Evolutionary conservation across 2,797 vertebrate genomes (phyloP), one percentile per base, ranked within the genome.

Genomic region (Okamejei kenojei): DNA sequence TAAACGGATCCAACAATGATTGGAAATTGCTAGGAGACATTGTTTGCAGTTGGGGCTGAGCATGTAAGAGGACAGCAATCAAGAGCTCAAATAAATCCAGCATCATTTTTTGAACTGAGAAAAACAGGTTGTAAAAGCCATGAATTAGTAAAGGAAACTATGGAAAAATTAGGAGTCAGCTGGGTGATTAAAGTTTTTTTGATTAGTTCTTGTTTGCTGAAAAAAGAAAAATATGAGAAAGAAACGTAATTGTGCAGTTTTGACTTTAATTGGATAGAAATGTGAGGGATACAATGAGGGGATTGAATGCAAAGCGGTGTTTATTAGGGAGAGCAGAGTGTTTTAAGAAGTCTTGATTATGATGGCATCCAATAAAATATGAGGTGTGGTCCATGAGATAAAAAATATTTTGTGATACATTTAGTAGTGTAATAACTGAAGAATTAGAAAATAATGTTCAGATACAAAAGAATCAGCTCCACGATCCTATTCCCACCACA

Each of bases 1-100:
- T 65, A 65, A 88, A 32, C 61, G 32, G 29, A 88, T 88, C 84
- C 84, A 88, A 65, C 61, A 63, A 32, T 63, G 63, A 19, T 88
- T 65, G 29, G 17, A 38, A 65, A 88, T 65, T 88, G 84, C 84
- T 88, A 65, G 58, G 84, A 88, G 61, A 88, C n/a, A n/a, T 63
- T 88, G 61, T 65, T 88, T 65, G n/a, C 61, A 32, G 61, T 9
- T 65, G n/a, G 61, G 61, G 17, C 61, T 88, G 84, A 86, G 29
- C n/a, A 88, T 86, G n/a, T 65, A 61, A 65, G 26, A 86, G 29
- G n/a, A 29, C n/a, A 61, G 29, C 82, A 63, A 86, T 5, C 58
- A 86, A 86, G 29, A 84, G 13, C 23, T 19, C 29, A 11, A 29
- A 63, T 61, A 86, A 86, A 32, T 63, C 82, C 61, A 65, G 29